phyloP scores from a whole-genome alignment of 2,113 vertebrate species.

The Cinclus mexicanus region DNA sequence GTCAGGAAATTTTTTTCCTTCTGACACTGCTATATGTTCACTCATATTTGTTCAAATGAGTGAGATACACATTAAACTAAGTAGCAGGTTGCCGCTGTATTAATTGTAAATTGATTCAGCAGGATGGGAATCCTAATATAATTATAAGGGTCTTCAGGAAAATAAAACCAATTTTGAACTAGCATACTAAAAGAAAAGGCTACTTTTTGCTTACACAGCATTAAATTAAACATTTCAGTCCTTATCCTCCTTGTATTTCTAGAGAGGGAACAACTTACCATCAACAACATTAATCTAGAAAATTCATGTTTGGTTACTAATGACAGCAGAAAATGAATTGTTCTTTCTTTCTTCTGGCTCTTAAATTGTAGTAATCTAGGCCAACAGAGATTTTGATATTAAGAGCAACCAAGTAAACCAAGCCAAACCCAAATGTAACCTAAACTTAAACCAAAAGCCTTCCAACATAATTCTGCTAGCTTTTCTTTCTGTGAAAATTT shows the following conservation, averaged over 20 bases:
- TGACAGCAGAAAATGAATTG: not conserved
- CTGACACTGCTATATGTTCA: not conserved
- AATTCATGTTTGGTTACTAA: not conserved
- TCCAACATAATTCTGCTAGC: not conserved
- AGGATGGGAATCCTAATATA: not conserved
- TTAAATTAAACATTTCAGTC: not conserved
- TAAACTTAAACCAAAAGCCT: not conserved
- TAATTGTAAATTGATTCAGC: not conserved
- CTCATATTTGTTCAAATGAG: not conserved
- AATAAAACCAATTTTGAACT: not conserved
- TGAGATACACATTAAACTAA: not conserved
- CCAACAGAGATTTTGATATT: not conserved
- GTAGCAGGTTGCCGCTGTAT: not conserved
- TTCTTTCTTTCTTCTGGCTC: not conserved
- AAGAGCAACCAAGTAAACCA: not conserved
- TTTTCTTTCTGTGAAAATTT: not conserved
- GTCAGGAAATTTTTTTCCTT: not conserved
- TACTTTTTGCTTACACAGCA: not conserved
- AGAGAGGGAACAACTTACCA: not conserved
- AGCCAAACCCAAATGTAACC: not conserved
- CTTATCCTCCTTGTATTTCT: not conserved
- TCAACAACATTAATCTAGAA: not conserved
- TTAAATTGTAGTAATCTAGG: not conserved
- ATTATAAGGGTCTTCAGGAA: not conserved
- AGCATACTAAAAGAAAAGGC: not conserved